These are phyloP conservation scores for Melitaea cinxia DNA, from an alignment of 1,140 invertebrate species.

Conservation along the genomic window DNA sequence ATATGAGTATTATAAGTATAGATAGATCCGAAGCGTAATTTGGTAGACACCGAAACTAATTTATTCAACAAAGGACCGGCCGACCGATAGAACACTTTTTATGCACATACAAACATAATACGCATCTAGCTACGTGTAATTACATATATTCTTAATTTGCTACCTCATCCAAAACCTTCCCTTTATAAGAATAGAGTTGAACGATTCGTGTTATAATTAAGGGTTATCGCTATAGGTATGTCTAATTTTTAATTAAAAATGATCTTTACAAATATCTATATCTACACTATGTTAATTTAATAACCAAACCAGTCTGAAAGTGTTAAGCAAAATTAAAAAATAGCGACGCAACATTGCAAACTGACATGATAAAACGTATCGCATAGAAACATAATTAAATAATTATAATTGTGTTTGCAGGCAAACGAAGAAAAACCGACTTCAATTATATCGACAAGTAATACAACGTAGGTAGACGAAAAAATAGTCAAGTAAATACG, in stretches of 20 bases:
- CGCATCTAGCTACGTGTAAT: constrained; percentile 66
- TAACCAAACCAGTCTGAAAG: background rate
- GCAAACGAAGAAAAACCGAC: too few relatives aligned
- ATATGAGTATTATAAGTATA: constrained; percentile 69
- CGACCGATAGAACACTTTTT: constrained; percentile 77
- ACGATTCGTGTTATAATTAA: too few relatives aligned
- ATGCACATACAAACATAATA: constrained; percentile 77
- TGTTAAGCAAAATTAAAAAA: constrained; percentile 15
- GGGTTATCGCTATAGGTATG: too few relatives aligned
- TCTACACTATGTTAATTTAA: too few relatives aligned
- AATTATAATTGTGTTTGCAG: too few relatives aligned
- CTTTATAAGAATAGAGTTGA: too few relatives aligned
- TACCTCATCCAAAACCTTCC: constrained; percentile 20
- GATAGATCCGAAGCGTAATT: constrained; percentile 80
- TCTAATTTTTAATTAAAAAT: too few relatives aligned
- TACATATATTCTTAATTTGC: constrained; percentile 60
- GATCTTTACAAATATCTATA: too few relatives aligned
- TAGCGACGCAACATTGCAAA: background rate
- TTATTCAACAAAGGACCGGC: constrained; percentile 82
- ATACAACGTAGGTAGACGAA: too few relatives aligned
- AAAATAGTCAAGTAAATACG: too few relatives aligned
- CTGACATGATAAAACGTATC: background rate
- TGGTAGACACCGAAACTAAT: constrained; percentile 83
- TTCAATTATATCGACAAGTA: too few relatives aligned
- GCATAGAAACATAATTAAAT: background rate